Evolutionary conservation across 2,113 vertebrate genomes (phyloP).

Genomic region (Laterallus jamaicensis): DNA sequence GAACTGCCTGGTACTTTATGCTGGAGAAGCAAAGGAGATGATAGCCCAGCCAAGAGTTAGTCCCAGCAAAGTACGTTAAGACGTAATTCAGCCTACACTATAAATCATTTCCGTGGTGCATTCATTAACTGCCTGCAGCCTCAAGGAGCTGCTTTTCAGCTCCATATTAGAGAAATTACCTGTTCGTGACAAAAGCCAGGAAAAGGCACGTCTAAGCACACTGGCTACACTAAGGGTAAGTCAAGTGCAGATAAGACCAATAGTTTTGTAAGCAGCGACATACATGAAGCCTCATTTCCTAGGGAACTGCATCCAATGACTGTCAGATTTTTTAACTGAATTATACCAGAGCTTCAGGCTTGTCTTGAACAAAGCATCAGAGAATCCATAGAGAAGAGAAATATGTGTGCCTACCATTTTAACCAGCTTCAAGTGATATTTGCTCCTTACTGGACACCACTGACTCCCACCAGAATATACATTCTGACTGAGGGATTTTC

Average conservation of each 20-base stretch:
- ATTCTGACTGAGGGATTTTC: background rate
- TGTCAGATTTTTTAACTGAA: conserved; percentile 13
- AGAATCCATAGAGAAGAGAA: background rate
- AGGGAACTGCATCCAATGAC: background rate
- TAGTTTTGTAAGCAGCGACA: background rate
- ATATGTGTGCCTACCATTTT: background rate
- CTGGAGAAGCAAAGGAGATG: background rate
- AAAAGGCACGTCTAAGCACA: background rate
- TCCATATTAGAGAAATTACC: conserved; percentile 3
- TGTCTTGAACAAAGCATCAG: background rate
- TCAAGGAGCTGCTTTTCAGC: conserved; percentile 1
- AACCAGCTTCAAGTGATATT: background rate
- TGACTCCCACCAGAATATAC: background rate
- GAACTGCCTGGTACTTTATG: background rate
- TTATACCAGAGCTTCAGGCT: conserved; percentile 23
- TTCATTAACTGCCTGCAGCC: background rate
- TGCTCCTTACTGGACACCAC: background rate
- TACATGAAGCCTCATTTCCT: background rate
- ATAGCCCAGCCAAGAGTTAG: background rate
- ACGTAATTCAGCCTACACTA: background rate
- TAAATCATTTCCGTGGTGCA: background rate
- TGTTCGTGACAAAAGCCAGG: conserved; percentile 3
- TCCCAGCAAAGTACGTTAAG: background rate
- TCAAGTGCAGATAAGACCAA: background rate
- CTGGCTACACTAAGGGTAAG: background rate